These are phyloP conservation scores for Chaetophractus vellerosus DNA, from an alignment of 2,797 vertebrate species.

Conservation along the genomic window DNA sequence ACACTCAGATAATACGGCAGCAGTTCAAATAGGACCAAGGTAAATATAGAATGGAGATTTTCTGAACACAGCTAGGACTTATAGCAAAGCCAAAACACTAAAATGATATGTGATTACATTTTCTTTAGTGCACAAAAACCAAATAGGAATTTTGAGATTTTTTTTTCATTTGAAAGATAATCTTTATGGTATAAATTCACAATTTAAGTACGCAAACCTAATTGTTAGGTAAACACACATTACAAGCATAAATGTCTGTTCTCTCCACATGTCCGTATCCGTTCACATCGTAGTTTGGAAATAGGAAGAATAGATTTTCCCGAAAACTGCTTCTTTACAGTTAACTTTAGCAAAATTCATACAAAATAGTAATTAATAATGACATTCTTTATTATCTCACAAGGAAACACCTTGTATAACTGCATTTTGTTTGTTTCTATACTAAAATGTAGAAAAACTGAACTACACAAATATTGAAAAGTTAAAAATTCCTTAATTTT, in stretches of 20 bases:
- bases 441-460: slow-evolving; percentile 90
- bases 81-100: slow-evolving; percentile 86
- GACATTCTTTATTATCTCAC: slow-evolving; percentile 81
- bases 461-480: slow-evolving; percentile 84
- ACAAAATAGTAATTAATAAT: slow-evolving; percentile 89
- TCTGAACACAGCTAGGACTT: slow-evolving; percentile 56
- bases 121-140: slow-evolving; percentile 77
- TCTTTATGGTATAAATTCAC: too few relatives aligned
- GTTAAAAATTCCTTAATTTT: slow-evolving; percentile 92
- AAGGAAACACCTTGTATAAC: slow-evolving; percentile 88
- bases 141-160: too few relatives aligned
- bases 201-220: slow-evolving; percentile 87
- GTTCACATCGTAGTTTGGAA: slow-evolving; percentile 83
- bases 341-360: slow-evolving; percentile 89
- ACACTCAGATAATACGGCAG: slow-evolving; percentile 85
- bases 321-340: slow-evolving; percentile 88
- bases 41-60: slow-evolving; percentile 88
- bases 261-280: slow-evolving; percentile 87
- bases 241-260: slow-evolving; percentile 86
- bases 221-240: slow-evolving; percentile 89
- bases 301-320: slow-evolving; percentile 53
- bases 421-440: slow-evolving; percentile 88
- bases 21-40: slow-evolving; percentile 85
- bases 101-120: slow-evolving; percentile 87
- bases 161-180: too few relatives aligned